Percentiles rank a stretch among this genome's conserved stretches.
phyloP scores from a whole-genome alignment of 2,888 invertebrate genomes.

The Netelia melanura region DNA sequence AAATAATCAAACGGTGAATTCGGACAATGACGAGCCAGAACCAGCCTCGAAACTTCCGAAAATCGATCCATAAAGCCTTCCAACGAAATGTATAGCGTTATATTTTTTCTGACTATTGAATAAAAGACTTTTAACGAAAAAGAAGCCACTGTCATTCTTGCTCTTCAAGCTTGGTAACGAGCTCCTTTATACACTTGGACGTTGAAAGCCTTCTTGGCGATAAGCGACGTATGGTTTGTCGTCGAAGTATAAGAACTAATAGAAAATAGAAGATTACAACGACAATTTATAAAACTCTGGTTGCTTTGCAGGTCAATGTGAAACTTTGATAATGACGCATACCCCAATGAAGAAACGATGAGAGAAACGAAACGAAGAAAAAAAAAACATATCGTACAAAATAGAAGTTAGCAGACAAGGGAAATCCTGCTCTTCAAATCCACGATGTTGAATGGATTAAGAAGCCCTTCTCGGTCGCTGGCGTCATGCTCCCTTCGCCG shows the following conservation, averaged over 20 bases:
- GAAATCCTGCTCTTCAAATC: conserved; percentile 71
- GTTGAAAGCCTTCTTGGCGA: neutral
- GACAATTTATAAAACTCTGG: neutral
- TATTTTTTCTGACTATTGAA: conserved; percentile 40
- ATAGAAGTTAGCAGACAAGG: conserved; percentile 41
- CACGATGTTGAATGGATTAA: conserved; percentile 79
- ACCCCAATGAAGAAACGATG: neutral
- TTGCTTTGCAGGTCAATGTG: neutral
- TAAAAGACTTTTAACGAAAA: conserved; percentile 32
- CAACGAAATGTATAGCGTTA: conserved; percentile 35
- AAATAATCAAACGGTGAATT: neutral
- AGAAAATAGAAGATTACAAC: neutral
- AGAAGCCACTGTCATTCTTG: conserved; percentile 16
- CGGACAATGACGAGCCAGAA: conserved; percentile 27
- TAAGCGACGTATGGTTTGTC: neutral
- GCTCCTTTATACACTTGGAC: too few species aligned
- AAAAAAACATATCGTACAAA: conserved; percentile 58
- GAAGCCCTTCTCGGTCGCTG: conserved; percentile 74
- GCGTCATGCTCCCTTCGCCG: conserved; percentile 71
- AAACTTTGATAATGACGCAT: conserved; percentile 10
- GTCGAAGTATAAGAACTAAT: neutral
- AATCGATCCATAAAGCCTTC: conserved; percentile 25
- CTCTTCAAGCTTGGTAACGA: neutral
- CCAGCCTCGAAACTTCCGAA: conserved; percentile 47
- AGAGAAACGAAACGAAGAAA: conserved; percentile 54